Conservation (phyloP, 2,113 vertebrate species). For the Aleadryas rufinucha region DNA sequence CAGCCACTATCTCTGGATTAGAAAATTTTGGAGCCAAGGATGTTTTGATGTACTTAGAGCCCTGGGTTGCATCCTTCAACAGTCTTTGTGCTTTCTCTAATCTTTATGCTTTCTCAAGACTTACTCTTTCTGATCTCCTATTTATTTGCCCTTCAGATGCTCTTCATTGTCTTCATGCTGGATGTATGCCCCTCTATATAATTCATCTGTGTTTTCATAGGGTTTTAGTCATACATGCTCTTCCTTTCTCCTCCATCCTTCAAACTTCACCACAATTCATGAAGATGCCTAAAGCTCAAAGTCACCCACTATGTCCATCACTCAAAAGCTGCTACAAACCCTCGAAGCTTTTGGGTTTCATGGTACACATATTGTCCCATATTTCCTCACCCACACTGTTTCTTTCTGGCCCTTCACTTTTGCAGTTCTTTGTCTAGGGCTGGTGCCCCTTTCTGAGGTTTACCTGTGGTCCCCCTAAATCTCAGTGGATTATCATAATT, state of each 20-base stretch:
- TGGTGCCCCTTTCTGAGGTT: background rate
- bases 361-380: background rate
- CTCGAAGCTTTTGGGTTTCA: background rate
- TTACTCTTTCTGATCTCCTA: background rate
- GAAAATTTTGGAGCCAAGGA: conserved; percentile 21
- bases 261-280: background rate
- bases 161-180: background rate
- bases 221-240: background rate
- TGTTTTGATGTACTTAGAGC: background rate
- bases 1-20: background rate
- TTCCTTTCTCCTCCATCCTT: background rate
- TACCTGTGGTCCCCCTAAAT: background rate
- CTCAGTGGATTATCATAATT: background rate
- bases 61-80: background rate
- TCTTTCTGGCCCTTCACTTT: background rate
- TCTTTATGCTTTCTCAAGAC: background rate
- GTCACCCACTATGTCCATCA: background rate
- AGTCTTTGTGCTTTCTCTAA: background rate
- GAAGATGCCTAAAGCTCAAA: background rate
- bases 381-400: background rate
- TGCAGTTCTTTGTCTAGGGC: background rate
- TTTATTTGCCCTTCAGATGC: background rate
- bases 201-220: background rate
- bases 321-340: background rate
- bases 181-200: background rate